These are phyloP conservation scores for Adelges cooleyi DNA, from an alignment of 1,140 invertebrate genomes.

Conservation along the genomic window DNA sequence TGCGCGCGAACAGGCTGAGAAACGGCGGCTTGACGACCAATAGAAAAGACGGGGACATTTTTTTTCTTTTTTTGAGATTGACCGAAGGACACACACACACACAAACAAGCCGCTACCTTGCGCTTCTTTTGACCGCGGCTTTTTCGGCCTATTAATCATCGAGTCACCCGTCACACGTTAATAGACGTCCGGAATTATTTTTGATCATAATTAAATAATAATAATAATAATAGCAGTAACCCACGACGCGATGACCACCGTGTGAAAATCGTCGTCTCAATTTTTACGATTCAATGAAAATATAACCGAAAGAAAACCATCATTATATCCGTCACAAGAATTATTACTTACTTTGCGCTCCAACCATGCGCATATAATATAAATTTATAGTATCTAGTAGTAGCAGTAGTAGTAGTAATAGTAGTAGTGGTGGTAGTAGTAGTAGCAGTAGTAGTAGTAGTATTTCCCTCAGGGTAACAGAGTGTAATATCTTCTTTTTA, in stretches of 20 bases:
- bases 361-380: too few relatives aligned
- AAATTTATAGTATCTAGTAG: background rate
- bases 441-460: too few relatives aligned
- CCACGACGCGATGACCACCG: constrained; percentile 8
- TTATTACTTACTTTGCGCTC: too few relatives aligned
- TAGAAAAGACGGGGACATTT: background rate
- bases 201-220: constrained; percentile 1
- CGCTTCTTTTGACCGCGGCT: constrained; percentile 22
- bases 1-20: background rate
- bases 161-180: background rate
- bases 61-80: too few relatives aligned
- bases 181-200: constrained; percentile 18
- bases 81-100: background rate
- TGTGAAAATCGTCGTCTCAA: constrained; percentile 23
- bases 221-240: constrained; percentile 5
- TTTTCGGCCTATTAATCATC: constrained; percentile 22
- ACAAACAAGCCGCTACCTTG: background rate
- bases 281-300: constrained; percentile 23
- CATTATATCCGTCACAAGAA: background rate
- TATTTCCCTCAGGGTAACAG: too few relatives aligned
- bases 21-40: background rate
- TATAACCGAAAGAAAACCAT: background rate
- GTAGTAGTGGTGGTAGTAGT: background rate
- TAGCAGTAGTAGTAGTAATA: background rate
- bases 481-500: background rate